Base-by-base conservation (phyloP, 2,113 vertebrate genomes). In the Thymallus thymallus region DNA sequence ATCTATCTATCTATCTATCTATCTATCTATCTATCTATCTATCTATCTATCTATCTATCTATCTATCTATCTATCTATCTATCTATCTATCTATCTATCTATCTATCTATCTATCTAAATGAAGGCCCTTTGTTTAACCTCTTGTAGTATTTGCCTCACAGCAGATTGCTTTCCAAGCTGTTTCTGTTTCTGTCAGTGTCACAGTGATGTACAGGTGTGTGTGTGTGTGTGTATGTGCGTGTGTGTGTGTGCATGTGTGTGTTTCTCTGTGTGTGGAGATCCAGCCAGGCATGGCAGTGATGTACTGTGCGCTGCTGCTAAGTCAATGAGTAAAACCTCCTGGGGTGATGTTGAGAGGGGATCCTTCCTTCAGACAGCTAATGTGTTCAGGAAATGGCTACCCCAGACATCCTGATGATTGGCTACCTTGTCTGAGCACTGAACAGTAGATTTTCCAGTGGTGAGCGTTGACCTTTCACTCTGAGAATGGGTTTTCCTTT, bases 141-240 rank as follows among this genome's bases (percentile, higher is more conserved):
- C n/a, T n/a, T n/a, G n/a, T n/a, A n/a, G n/a, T n/a, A n/a, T n/a
- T 60, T 60, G n/a, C n/a, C 20, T 60, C 6, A 23, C 12, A 14
- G 61, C n/a, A 26, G 12, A 63, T 23, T 2, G 14, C 61, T 29
- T 23, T 63, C 35, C 61, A 63, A 24, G 61, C 26, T 64, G 62
- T 64, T 64, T 64, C 10, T 30, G 23, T 5, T 10, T 1, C 23
- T 18, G 62, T 14, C 84, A 78, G 86, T 75, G 60, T 87, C 91
- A 91, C 87, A 80, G 64, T 89, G 91, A 93, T 88, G 77, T 84
- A 91, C 75, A 84, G 81, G 77, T 10, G 7, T 41, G n/a, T 35
- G 6, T 41, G 35, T 41, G 35, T 41, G 35, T 7, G 7, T 41
- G 6, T 41, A 2, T 41, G 35, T 9, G 35, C 35, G 7, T 41